Percentiles rank a stretch among this genome's conserved stretches.
Conservation (phyloP, 2,113 vertebrate species). For the Eulemur macaco region DNA sequence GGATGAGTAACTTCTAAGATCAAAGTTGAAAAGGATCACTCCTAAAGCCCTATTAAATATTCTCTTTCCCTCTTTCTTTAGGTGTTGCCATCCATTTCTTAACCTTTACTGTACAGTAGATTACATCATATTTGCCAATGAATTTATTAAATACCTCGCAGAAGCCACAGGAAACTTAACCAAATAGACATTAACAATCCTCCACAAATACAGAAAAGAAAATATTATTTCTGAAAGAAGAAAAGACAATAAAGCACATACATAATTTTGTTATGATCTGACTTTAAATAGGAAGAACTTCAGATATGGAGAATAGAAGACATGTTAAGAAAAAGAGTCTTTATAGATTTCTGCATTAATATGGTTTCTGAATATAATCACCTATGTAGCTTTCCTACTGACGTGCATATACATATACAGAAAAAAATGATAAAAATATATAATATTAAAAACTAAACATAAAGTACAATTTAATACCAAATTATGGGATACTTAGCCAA, state of each 20-base stretch:
- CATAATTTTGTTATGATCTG: background rate
- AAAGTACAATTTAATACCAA: background rate
- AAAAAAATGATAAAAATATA: background rate
- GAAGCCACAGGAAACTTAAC: background rate
- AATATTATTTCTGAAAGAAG: background rate
- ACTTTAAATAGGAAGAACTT: background rate
- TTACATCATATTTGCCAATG: background rate
- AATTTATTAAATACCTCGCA: background rate
- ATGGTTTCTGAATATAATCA: background rate
- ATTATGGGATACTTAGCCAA: background rate
- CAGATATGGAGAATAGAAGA: background rate
- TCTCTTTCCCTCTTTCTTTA: background rate
- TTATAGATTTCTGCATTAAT: background rate
- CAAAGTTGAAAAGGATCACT: background rate
- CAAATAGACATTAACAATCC: background rate
- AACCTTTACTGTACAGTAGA: background rate
- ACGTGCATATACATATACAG: background rate
- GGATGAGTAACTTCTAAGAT: background rate
- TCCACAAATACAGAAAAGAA: background rate
- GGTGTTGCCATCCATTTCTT: background rate
- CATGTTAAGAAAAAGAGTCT: background rate
- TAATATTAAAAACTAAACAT: background rate
- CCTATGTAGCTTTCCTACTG: background rate
- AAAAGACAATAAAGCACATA: background rate
- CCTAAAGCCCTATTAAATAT: background rate